Conservation (phyloP, 2,113 vertebrate species). For the Callocephalon fimbriatum region DNA sequence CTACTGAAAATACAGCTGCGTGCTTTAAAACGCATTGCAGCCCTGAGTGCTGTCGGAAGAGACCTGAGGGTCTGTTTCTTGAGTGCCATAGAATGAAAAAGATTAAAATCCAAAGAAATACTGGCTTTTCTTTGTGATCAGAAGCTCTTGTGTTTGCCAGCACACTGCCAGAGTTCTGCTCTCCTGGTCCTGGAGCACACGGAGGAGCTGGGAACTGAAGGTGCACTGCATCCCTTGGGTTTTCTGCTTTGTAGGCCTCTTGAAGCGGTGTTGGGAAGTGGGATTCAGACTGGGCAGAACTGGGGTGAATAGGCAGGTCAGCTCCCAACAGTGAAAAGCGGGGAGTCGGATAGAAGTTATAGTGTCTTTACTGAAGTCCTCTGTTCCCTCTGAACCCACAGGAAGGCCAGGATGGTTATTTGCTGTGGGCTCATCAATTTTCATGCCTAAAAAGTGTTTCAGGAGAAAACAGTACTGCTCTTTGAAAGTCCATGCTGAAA, state of each 20-base stretch:
- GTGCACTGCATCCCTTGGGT: neutral
- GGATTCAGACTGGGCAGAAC: neutral
- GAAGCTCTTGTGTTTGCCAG: neutral
- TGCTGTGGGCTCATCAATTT: neutral
- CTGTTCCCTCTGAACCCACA: neutral
- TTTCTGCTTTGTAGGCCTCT: fast-evolving
- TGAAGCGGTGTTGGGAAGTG: neutral
- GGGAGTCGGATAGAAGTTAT: neutral
- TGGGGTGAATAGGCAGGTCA: neutral
- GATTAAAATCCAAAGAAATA: neutral
- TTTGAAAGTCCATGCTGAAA: neutral
- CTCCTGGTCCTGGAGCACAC: fast-evolving
- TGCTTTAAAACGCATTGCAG: neutral
- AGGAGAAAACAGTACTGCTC: neutral
- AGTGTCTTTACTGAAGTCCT: neutral
- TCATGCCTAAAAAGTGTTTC: fast-evolving
- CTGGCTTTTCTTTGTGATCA: neutral
- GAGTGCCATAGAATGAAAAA: neutral
- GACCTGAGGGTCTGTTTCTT: neutral
- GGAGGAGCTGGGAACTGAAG: neutral
- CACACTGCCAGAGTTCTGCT: neutral
- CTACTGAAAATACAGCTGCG: fast-evolving
- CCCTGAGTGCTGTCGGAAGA: neutral
- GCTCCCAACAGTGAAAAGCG: fast-evolving
- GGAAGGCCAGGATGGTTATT: neutral